Conservation (phyloP, 1,140 invertebrate species). For the Cherax destructor region DNA sequence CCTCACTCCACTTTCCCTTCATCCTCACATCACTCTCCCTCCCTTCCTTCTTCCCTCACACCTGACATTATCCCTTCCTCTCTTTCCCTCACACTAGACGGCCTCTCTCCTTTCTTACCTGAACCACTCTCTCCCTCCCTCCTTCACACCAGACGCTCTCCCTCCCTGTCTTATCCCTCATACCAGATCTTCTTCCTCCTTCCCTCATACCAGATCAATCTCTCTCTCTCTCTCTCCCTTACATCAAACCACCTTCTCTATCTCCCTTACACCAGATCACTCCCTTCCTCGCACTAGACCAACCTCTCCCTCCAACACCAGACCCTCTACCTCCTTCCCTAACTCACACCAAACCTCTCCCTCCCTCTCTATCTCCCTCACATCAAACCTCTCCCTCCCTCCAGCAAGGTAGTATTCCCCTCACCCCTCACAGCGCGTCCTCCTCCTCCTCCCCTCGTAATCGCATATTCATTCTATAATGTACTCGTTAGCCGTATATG, state of each 20-base stretch:
- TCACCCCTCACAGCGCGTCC: slow-evolving; percentile 27
- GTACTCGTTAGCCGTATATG: slow-evolving; percentile 69
- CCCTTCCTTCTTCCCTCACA: no score
- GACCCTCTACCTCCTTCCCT: neutral
- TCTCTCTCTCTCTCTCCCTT: neutral
- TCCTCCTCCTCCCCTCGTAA: slow-evolving; percentile 55
- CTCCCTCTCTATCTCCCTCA: neutral
- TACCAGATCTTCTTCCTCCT: no score
- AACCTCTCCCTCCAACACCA: neutral
- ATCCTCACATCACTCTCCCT: no score
- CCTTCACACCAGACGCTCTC: no score
- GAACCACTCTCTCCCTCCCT: no score
- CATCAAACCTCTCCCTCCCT: neutral
- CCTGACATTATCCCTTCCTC: no score
- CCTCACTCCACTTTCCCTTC: no score
- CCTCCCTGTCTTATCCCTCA: no score
- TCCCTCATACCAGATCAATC: no score
- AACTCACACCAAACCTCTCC: neutral
- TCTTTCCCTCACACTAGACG: no score
- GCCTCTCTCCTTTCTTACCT: no score
- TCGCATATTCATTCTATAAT: slow-evolving; percentile 68
- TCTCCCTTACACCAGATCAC: neutral
- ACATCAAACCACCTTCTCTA: no score
- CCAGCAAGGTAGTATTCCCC: neutral
- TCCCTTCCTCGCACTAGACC: neutral